Evolutionary conservation across 1,140 invertebrate genomes (phyloP).

Genomic region (Drosophila ercepeae): DNA sequence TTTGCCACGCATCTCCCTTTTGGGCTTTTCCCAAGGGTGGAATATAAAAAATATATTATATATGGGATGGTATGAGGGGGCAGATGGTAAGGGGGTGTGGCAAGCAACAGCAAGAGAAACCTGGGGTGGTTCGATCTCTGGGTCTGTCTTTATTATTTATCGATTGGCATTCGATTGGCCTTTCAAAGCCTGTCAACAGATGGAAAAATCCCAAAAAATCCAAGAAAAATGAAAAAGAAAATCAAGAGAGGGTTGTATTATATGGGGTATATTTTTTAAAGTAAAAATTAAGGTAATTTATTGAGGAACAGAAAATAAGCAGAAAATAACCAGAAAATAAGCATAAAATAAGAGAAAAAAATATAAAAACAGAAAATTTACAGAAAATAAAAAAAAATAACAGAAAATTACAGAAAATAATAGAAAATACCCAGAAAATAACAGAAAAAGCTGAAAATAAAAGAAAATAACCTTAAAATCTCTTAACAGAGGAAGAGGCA

Average conservation of each 20-base stretch:
- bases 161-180: constrained; percentile 75
- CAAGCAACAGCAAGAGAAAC: not conserved
- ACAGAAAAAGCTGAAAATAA: too few relatives aligned
- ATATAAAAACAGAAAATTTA: too few relatives aligned
- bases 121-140: constrained; percentile 41
- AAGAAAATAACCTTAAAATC: too few relatives aligned
- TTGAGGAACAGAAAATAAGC: too few relatives aligned
- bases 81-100: not conserved
- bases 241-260: not conserved
- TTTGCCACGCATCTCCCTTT: constrained; percentile 36
- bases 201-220: not conserved
- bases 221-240: too few relatives aligned
- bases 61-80: not conserved
- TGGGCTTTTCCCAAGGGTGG: constrained; percentile 39
- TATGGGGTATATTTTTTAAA: not conserved
- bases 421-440: too few relatives aligned
- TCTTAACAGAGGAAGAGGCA: too few relatives aligned
- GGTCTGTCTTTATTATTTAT: constrained; percentile 69
- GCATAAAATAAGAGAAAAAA: too few relatives aligned
- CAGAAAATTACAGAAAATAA: too few relatives aligned
- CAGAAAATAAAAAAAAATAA: too few relatives aligned
- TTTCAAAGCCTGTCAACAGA: constrained; percentile 59
- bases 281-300: not conserved
- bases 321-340: too few relatives aligned
- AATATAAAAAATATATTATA: constrained; percentile 19